These are phyloP conservation scores for Pseudolaguvia tuberculata DNA, from an alignment of 2,113 vertebrate genomes.

Conservation along the genomic window DNA sequence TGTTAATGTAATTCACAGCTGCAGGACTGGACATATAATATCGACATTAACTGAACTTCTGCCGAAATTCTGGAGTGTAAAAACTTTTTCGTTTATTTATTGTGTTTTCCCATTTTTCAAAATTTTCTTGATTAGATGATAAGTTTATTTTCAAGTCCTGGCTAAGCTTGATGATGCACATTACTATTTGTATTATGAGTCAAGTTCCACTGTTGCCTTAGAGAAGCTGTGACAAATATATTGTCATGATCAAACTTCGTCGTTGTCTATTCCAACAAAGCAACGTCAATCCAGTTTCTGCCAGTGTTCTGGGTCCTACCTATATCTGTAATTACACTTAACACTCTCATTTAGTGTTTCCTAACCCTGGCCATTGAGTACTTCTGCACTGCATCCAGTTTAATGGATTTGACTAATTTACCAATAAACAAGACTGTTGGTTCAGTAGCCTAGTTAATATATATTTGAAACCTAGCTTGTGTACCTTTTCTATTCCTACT, in stretches of 20 bases:
- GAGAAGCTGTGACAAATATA: neutral
- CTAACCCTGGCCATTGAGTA: neutral
- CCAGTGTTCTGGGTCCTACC: neutral
- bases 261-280: neutral
- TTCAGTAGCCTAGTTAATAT: too few relatives aligned
- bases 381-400: neutral
- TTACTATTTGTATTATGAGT: neutral
- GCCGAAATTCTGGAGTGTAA: neutral
- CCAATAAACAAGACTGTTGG: neutral
- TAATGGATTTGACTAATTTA: neutral
- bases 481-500: too few relatives aligned
- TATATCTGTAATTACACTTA: neutral
- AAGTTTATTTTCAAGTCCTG: neutral
- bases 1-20: neutral
- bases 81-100: too few relatives aligned
- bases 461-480: too few relatives aligned
- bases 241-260: neutral
- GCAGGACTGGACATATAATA: neutral
- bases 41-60: neutral
- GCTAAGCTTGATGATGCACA: neutral
- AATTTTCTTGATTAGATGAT: neutral
- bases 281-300: neutral
- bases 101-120: too few relatives aligned
- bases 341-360: neutral
- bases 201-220: constrained; percentile 5